phyloP scores from a whole-genome alignment of 2,797 vertebrate genomes.

The Catharus ustulatus region DNA sequence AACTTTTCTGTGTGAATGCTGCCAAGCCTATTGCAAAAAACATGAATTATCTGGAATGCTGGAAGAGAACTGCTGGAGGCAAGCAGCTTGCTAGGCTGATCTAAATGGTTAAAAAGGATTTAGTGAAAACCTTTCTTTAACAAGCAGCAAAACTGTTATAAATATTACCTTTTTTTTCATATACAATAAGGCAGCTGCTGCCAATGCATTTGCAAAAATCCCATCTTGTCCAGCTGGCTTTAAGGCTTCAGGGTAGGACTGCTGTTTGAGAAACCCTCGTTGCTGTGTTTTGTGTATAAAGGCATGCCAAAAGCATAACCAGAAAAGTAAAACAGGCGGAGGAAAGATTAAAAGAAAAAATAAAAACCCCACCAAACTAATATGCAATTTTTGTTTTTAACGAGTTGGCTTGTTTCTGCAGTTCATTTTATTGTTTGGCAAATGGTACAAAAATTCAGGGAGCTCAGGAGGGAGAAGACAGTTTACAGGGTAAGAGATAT shows the following conservation, averaged over 20 bases:
- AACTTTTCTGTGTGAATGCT: conserved; percentile 61
- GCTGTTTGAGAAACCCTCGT: neutral
- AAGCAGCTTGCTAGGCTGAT: conserved; percentile 2
- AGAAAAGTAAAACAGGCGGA: neutral
- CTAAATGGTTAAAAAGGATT: conserved; percentile 59
- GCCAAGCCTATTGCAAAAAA: conserved; percentile 71
- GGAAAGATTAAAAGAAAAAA: neutral
- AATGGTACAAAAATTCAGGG: neutral
- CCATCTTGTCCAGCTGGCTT: neutral
- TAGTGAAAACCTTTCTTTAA: neutral
- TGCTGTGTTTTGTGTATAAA: neutral
- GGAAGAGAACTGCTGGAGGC: conserved; percentile 39
- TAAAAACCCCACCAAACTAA: neutral
- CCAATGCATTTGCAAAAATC: neutral
- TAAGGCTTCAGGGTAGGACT: neutral
- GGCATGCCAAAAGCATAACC: conserved; percentile 1
- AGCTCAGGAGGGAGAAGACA: neutral
- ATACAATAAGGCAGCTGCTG: neutral
- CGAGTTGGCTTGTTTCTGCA: neutral
- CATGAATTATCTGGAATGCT: conserved; percentile 68
- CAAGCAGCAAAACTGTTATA: neutral
- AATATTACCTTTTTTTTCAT: neutral
- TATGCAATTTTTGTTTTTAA: neutral
- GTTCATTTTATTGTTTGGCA: neutral
- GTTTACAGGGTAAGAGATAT: neutral